phyloP scores from a whole-genome alignment of 2,888 invertebrate genomes.

The Orthonevra nobilis region DNA sequence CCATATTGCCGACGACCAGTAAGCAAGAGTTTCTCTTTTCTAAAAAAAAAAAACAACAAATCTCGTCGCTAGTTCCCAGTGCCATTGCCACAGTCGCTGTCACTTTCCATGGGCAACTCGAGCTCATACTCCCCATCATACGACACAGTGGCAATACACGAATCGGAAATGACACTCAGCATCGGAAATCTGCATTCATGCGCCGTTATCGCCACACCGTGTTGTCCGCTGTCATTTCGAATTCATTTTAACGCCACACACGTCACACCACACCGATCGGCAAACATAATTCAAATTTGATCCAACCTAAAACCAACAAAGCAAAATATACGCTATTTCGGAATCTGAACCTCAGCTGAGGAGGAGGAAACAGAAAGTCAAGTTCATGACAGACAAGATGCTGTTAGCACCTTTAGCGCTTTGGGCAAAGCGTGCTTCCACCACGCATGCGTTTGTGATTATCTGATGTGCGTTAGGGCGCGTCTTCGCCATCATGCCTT shows the following conservation, averaged over 20 bases:
- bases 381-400: slow-evolving; percentile 21
- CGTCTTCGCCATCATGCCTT: slow-evolving; percentile 40
- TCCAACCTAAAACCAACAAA: slow-evolving; percentile 45
- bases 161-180: slow-evolving; percentile 64
- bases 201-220: slow-evolving; percentile 19
- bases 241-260: slow-evolving; percentile 46
- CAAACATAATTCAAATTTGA: slow-evolving; percentile 46
- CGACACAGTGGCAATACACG: slow-evolving; percentile 40
- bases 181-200: slow-evolving; percentile 63
- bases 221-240: slow-evolving; percentile 30
- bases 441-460: slow-evolving; percentile 3
- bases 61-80: slow-evolving; percentile 27
- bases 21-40: slow-evolving; percentile 61
- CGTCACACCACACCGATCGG: neutral
- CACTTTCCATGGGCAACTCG: slow-evolving; percentile 53
- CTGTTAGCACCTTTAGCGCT: slow-evolving; percentile 28
- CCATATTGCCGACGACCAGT: neutral
- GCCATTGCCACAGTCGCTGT: slow-evolving; percentile 2
- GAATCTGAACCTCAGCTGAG: neutral
- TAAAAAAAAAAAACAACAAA: no score
- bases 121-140: slow-evolving; percentile 19
- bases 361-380: slow-evolving; percentile 59
- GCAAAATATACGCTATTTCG: slow-evolving; percentile 47
- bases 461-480: slow-evolving; percentile 43
- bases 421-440: slow-evolving; percentile 14